A percentile compares a stretch with the other conserved stretches of the same genome.
Evolutionary conservation across 2,888 invertebrate species (phyloP).

Genomic region (Molanna angustata): DNA sequence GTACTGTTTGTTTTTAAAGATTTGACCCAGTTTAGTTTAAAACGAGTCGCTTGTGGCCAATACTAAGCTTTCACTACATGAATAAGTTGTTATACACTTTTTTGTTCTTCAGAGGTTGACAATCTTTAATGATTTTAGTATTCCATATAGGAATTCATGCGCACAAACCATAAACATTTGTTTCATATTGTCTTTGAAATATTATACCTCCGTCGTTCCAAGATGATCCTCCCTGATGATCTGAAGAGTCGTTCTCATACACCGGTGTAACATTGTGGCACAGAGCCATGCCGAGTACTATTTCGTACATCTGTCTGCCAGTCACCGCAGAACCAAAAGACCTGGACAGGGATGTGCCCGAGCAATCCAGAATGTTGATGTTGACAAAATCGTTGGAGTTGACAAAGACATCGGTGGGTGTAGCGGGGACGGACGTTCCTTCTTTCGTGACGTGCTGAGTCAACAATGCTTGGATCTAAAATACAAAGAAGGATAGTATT

Average conservation of each 20-base stretch:
- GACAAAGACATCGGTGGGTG: constrained; percentile 19
- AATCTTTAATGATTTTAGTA: too few species aligned
- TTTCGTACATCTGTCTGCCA: constrained; percentile 72
- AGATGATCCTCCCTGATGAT: constrained; percentile 13
- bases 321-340: constrained; percentile 29
- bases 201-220: constrained; percentile 24
- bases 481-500: neutral
- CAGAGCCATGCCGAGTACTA: constrained; percentile 90
- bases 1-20: too few species aligned
- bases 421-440: constrained; percentile 40
- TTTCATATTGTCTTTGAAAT: too few species aligned
- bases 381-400: constrained; percentile 3
- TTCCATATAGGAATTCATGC: too few species aligned
- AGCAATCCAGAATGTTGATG: neutral
- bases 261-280: constrained; percentile 99
- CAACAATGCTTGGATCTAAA: constrained; percentile 47
- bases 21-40: too few species aligned
- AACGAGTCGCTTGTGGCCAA: too few species aligned
- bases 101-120: too few species aligned
- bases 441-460: constrained; percentile 52
- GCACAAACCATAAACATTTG: too few species aligned
- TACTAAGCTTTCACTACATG: too few species aligned
- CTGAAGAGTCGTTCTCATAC: constrained; percentile 62
- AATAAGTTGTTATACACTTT: too few species aligned
- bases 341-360: neutral